These are phyloP conservation scores for Autographa pulchrina DNA, from an alignment of 2,888 invertebrate species.

Conservation along the genomic window DNA sequence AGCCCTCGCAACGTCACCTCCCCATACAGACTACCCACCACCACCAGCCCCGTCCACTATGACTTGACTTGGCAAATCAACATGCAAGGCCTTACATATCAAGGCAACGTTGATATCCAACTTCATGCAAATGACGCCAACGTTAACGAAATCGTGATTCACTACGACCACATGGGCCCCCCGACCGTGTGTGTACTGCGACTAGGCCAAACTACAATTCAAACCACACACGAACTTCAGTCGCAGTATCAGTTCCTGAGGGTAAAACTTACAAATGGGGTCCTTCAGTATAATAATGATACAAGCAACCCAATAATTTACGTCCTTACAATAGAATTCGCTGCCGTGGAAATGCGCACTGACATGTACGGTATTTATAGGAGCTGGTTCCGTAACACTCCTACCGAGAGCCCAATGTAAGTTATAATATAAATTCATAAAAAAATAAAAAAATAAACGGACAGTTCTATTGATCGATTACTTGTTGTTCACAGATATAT, in stretches of 20 bases:
- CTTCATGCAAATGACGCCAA: slow-evolving; percentile 69
- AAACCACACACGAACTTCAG: slow-evolving; percentile 50
- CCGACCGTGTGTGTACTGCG: slow-evolving; percentile 73
- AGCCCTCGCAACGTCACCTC: slow-evolving; percentile 47
- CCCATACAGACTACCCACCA: slow-evolving; percentile 84
- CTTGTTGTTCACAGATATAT: slow-evolving; percentile 81
- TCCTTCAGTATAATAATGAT: slow-evolving; percentile 68
- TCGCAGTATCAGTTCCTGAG: slow-evolving; percentile 71
- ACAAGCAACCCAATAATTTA: slow-evolving; percentile 62
- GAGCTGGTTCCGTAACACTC: slow-evolving; percentile 78
- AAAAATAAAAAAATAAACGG: too few species aligned
- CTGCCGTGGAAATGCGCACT: slow-evolving; percentile 67
- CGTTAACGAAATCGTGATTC: slow-evolving; percentile 76
- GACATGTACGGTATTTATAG: slow-evolving; percentile 85
- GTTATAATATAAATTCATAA: background rate
- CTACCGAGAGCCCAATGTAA: slow-evolving; percentile 65
- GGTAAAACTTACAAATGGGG: slow-evolving; percentile 58
- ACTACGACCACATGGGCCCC: slow-evolving; percentile 71
- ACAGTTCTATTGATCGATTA: background rate
- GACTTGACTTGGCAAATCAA: slow-evolving; percentile 83
- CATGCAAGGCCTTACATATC: slow-evolving; percentile 68
- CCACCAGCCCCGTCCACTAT: slow-evolving; percentile 87
- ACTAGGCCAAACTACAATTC: slow-evolving; percentile 68
- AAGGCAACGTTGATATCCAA: slow-evolving; percentile 78
- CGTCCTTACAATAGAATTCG: slow-evolving; percentile 69